Evolutionary conservation across 2,113 vertebrate genomes (phyloP), one percentile per base, ranked within the genome.

Genomic region (Melanerpes formicivorus): DNA sequence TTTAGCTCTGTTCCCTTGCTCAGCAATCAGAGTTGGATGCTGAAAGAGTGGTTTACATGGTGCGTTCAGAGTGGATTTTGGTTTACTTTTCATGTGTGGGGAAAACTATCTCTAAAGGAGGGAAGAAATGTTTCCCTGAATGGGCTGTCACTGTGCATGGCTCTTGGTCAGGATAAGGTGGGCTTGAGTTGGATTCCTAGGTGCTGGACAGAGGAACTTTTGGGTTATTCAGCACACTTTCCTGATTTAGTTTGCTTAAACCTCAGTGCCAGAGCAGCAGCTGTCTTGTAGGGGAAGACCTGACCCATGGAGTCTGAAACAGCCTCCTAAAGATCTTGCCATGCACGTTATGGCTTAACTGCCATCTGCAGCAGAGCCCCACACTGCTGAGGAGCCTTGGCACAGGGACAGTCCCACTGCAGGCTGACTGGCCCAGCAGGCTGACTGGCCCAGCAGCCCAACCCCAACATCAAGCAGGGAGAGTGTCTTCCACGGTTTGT

Each of bases 351-450:
- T 1, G 1, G 12, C 81, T 76, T 64, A 59, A 9, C n/a, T 42
- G 21, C 63, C 58, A 0, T 32, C 60, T 59, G 10, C 3, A 4
- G 30, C 50, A 80, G 62, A 90, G 12, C 29, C 34, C 73, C 42
- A 0, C 52, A 5, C 16, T 56, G 37, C 21, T 80, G 46, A 42
- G 46, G 21, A 26, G 9, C 0, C 0, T 21, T 42, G 82, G 11
- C 55, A 26, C 0, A 30, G 6, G 21, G 34, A 21, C 15, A 34
- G 27, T 32, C 59, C 56, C 34, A 12, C n/a, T 46, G 2, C 6
- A 40, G 26, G 8, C 48, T 50, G 48, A 10, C 37, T 29, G n/a
- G 40, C 37, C 40, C 30, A 34, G 27, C 13, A 40, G 26, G 4
- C 48, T 50, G 48, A 10, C 37, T 29, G n/a, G 40, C 37, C 40